Percentiles rank a stretch among this genome's conserved stretches.
Conservation (phyloP, 2,797 vertebrate genomes). For the Channallabes apus region DNA sequence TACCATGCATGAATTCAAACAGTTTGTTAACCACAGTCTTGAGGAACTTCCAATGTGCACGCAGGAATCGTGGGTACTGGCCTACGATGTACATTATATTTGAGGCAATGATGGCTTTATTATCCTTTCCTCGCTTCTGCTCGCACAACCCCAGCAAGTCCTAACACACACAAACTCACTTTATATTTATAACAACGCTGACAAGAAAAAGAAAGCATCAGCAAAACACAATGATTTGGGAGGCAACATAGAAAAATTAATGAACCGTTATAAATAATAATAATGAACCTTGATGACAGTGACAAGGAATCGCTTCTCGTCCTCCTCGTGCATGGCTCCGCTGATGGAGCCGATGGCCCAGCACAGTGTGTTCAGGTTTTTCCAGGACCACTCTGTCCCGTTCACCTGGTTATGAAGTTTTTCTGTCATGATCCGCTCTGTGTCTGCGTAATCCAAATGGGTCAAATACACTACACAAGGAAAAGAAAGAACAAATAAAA, state of each 20-base stretch:
- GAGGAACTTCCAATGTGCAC: constrained; percentile 98
- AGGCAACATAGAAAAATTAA: neutral
- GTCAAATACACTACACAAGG: constrained; percentile 87
- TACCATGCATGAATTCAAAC: constrained; percentile 99
- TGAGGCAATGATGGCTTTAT: constrained; percentile 98
- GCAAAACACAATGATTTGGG: neutral
- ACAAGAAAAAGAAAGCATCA: neutral
- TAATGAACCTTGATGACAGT: constrained; percentile 98
- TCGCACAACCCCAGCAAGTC: constrained; percentile 96
- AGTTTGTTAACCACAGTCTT: constrained; percentile 98
- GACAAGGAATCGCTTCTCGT: constrained; percentile 96
- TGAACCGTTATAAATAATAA: neutral
- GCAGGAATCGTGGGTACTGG: constrained; percentile 94
- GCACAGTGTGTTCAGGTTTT: constrained; percentile 95
- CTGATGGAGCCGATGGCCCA: constrained; percentile 99
- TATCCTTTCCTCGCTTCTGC: constrained; percentile 98
- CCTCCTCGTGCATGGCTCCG: constrained; percentile 98
- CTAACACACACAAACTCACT: constrained; percentile 61
- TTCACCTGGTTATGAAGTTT: constrained; percentile 99
- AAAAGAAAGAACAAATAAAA: neutral
- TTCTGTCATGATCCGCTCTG: constrained; percentile 97
- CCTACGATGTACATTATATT: constrained; percentile 99
- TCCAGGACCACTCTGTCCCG: constrained; percentile 97
- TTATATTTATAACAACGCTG: neutral
- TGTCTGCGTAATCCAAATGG: constrained; percentile 97